These are phyloP conservation scores for Drosophila stalkeri DNA, from an alignment of 2,888 invertebrate species.

Conservation along the genomic window DNA sequence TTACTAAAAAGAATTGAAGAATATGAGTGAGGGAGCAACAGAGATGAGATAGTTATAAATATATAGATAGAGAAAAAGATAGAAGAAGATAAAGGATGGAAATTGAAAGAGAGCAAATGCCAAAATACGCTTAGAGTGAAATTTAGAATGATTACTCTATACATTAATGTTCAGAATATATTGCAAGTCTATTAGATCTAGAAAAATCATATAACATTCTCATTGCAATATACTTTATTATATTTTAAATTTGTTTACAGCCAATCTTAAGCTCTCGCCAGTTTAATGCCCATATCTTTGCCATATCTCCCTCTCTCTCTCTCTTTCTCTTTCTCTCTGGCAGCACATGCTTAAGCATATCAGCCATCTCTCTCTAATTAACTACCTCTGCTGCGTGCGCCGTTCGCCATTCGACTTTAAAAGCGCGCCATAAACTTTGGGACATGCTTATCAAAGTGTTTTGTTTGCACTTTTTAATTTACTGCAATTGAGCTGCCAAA, in stretches of 20 bases:
- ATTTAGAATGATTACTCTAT: no score
- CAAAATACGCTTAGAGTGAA: no score
- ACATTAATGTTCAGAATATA: no score
- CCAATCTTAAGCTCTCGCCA: not conserved
- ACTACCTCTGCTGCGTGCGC: slow-evolving; percentile 19
- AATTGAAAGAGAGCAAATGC: no score
- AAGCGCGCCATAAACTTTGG: slow-evolving; percentile 70
- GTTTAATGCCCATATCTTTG: not conserved
- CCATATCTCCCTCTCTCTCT: not conserved
- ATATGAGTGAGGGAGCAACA: not conserved
- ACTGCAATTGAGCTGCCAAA: slow-evolving; percentile 78
- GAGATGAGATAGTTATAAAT: not conserved
- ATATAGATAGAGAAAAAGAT: not conserved
- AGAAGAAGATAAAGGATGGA: no score
- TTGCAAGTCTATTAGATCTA: no score
- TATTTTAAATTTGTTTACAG: not conserved
- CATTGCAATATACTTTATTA: not conserved
- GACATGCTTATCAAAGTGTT: slow-evolving; percentile 72
- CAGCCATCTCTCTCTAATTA: slow-evolving; percentile 53
- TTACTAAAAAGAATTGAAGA: no score
- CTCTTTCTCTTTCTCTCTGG: not conserved
- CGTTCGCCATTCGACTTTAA: slow-evolving; percentile 23
- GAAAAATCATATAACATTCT: not conserved
- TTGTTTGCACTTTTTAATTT: slow-evolving; percentile 83
- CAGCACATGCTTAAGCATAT: slow-evolving; percentile 7